Base-by-base conservation (phyloP, 2,888 invertebrate species). In the Yponomeuta sedellus region DNA sequence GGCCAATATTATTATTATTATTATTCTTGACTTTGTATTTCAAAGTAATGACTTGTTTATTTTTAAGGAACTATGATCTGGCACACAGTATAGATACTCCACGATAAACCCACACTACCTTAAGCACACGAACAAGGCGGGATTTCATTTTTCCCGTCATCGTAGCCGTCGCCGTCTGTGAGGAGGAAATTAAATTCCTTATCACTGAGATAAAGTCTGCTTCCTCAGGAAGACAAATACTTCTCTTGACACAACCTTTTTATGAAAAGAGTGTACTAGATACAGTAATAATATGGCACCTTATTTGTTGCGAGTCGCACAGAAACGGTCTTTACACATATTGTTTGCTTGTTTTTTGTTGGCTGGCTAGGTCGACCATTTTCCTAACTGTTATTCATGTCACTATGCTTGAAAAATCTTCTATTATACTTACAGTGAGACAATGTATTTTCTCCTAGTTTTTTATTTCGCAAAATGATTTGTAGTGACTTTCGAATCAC, bases 101-200 rank as follows among this genome's bases (percentile, higher is more conserved):
- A 20, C 19, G 22, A 12, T 22, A 20, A 10, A 59, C 22, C 59
- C 12, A 20, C 12, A 20, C 20, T 8, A 22, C 25, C 12, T 59
- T 22, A 22, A 25, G 59, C 59, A 10, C 20, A 22, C 20, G 20
- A 59, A 59, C 22, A 59, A 59, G 59, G 20, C 20, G 16, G 34
- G 62, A 62, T 39, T 78, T 76, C 77, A 80, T 80, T 80, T 79
- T 79, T 79, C 75, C 78, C 25, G 76, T 80, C 83, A 83, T 80
- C 79, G 77, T 70, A 73, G 75, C 12, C 44, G 44, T 44, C 25
- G 1, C 34, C 78, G 57, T 59, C 59, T 59, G 59, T 11, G 44
- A 59, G 20, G 74, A 85, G 86, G 86, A 87, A 86, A 87, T 86
- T 87, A 86, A 84, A 83, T 81, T 75, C 81, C 81, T 83, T 84